Evolutionary conservation across 2,113 vertebrate species (phyloP), one percentile per base, ranked within the genome.

Genomic region (Carettochelys insculpta): DNA sequence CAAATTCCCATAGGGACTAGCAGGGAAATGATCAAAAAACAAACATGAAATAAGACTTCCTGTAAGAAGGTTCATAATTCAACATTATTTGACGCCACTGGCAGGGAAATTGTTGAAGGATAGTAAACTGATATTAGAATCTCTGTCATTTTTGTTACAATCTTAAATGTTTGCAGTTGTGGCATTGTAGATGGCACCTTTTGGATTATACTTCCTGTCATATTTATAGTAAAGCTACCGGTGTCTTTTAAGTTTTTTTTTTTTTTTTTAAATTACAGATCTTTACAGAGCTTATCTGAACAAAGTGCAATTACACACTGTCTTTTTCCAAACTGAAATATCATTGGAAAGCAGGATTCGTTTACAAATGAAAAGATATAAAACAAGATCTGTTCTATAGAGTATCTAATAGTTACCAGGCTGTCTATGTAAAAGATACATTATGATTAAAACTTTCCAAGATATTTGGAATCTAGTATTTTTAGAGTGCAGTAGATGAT

Each of bases 61-160:
- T 97, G 92, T 95, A 90, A 97, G 96, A 95, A 94, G 85, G 97
- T 95, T 97, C 95, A 97, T 98, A 98, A 98, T 96, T 98, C 97
- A 98, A 97, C 93, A 96, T 98, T 97, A 98, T 98, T 98, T 98
- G 96, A 98, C 94, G 97, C 89, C 52, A 95, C 93, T 98, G 97
- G 98, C 97, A 97, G 91, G 92, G 94, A 97, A 96, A 97, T 96
- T 95, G 97, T 97, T 95, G 97, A 97, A 96, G 94, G 96, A 97
- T 96, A 98, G 97, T 97, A 98, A 98, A 97, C 96, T 86, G 97
- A 97, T 97, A 96, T 90, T 89, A 9, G 95, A 95, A 88, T 91
- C 96, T 94, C 92, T 95, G 96, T 97, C 95, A 93, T 95, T 98
- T 98, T 96, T 98, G 97, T 97, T 97, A 94, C 92, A 96, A 93